Conservation (phyloP, 2,797 vertebrate species). For the Dromococcyx pavoninus region DNA sequence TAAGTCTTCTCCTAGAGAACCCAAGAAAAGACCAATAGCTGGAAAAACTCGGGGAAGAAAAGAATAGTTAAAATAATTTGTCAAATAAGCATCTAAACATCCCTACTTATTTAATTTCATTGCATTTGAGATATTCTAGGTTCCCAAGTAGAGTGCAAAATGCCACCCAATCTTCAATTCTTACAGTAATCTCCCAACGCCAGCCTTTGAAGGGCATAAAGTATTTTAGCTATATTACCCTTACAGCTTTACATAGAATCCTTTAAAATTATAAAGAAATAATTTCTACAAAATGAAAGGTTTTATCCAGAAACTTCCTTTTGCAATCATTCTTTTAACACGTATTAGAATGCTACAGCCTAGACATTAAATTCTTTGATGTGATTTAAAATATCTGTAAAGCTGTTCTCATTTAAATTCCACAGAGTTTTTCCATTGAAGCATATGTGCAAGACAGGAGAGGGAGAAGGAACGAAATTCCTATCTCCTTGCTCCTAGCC, state of each 20-base stretch:
- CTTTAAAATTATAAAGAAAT: not conserved
- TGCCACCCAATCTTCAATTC: not conserved
- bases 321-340: not conserved
- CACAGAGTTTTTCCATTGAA: not conserved
- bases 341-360: not conserved
- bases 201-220: not conserved
- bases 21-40: not conserved
- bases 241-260: not conserved
- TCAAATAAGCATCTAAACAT: not conserved
- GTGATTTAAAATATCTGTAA: not conserved
- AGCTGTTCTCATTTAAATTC: slow-evolving; percentile 5
- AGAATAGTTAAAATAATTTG: not conserved
- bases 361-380: not conserved
- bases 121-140: not conserved
- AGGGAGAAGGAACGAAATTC: not conserved
- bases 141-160: not conserved
- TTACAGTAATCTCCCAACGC: not conserved
- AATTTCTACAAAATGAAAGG: not conserved
- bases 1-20: not conserved
- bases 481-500: not conserved
- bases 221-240: not conserved
- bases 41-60: not conserved
- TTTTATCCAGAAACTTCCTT: not conserved
- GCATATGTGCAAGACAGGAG: not conserved
- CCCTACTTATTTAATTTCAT: not conserved